Evolutionary conservation across 64 coral and sea anemone species (phyloP).

Genomic region (Actinia equina): DNA sequence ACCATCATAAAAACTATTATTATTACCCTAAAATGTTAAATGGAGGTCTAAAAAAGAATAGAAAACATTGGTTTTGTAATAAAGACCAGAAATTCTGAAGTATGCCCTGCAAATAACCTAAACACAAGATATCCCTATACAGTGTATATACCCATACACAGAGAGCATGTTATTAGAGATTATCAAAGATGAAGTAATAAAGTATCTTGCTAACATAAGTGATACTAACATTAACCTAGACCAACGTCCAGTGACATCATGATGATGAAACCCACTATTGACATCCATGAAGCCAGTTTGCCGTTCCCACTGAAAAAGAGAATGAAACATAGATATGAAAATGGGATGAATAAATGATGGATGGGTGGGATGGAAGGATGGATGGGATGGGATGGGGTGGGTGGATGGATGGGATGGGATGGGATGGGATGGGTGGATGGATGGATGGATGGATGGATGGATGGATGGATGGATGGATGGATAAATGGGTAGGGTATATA

Average conservation of each 20-base stretch:
- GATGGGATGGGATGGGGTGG: background rate
- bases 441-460: background rate
- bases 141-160: background rate
- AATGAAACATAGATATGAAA: background rate
- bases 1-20: too few species aligned
- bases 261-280: slow-evolving; percentile 91
- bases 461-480: background rate
- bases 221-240: slow-evolving; percentile 54
- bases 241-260: slow-evolving; percentile 99
- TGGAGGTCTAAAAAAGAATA: too few species aligned
- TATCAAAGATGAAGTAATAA: background rate
- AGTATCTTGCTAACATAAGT: background rate
- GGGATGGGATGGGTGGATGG: background rate
- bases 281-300: slow-evolving; percentile 87
- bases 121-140: too few species aligned
- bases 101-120: too few species aligned
- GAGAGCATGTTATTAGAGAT: background rate
- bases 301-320: slow-evolving; percentile 90
- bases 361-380: background rate
- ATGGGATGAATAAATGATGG: background rate
- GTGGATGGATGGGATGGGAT: background rate
- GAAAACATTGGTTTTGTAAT: too few species aligned
- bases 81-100: too few species aligned
- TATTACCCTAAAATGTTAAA: too few species aligned
- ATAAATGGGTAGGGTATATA: background rate